phyloP scores from a whole-genome alignment of 2,888 invertebrate species.

The Nematopogon swammerdamellus region DNA sequence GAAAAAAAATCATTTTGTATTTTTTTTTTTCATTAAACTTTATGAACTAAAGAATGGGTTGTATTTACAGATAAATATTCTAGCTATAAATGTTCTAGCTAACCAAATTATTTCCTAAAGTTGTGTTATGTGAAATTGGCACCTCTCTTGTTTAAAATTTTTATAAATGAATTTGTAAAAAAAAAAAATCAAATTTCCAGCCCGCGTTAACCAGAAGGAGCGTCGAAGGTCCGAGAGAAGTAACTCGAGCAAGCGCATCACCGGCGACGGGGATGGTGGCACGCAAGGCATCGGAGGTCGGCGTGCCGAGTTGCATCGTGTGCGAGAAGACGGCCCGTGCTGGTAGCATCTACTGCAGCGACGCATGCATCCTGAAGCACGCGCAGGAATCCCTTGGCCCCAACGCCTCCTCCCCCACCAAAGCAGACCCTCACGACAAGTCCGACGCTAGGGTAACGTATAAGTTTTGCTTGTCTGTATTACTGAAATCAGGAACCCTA shows the following conservation, averaged over 20 bases:
- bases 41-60: too few species aligned
- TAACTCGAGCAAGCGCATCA: not conserved
- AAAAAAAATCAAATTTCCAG: not conserved
- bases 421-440: constrained; percentile 24
- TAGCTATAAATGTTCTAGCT: too few species aligned
- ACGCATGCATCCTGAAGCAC: constrained; percentile 81
- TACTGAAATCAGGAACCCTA: too few species aligned
- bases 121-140: too few species aligned
- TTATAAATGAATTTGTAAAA: too few species aligned
- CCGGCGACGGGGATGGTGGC: not conserved
- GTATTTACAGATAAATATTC: too few species aligned
- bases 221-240: not conserved
- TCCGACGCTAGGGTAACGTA: constrained; percentile 37
- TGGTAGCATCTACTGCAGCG: constrained; percentile 88
- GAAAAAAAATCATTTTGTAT: too few species aligned
- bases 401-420: constrained; percentile 21
- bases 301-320: constrained; percentile 61
- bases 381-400: constrained; percentile 64
- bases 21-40: too few species aligned
- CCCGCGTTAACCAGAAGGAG: not conserved
- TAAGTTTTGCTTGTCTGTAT: constrained; percentile 13
- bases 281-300: constrained; percentile 23
- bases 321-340: constrained; percentile 73
- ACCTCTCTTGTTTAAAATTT: too few species aligned
- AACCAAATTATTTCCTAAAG: too few species aligned